phyloP scores from a whole-genome alignment of 2,888 invertebrate genomes.

The Thereva nobilitata region DNA sequence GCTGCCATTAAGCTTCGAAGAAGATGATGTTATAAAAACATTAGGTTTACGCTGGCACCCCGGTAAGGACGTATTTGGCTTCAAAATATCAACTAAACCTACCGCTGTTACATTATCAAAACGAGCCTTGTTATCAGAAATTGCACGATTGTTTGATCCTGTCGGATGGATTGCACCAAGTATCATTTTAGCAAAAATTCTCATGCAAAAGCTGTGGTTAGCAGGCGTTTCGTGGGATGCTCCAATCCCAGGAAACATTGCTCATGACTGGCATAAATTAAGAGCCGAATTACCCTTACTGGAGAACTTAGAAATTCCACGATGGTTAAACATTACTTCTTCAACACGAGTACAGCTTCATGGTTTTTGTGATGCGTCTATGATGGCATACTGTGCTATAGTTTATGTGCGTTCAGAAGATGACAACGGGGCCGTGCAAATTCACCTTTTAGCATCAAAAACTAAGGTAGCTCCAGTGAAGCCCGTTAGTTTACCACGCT shows the following conservation, averaged over 20 bases:
- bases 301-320: too few species aligned
- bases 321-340: too few species aligned
- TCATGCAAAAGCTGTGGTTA: conserved; percentile 12
- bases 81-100: background rate
- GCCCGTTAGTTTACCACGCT: too few species aligned
- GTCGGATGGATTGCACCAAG: conserved; percentile 22
- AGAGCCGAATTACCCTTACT: too few species aligned
- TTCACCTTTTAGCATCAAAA: too few species aligned
- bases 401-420: too few species aligned
- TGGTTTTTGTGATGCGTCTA: too few species aligned
- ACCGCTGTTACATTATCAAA: background rate
- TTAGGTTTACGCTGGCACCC: conserved; percentile 20
- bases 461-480: too few species aligned
- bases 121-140: conserved; percentile 9
- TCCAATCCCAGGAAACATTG: background rate
- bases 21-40: conserved; percentile 1
- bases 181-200: background rate
- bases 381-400: too few species aligned
- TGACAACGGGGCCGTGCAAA: too few species aligned
- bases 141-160: conserved; percentile 26
- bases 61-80: conserved; percentile 9
- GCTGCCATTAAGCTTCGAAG: background rate
- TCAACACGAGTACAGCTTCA: too few species aligned
- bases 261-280: background rate
- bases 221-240: conserved; percentile 17